These are phyloP conservation scores for Montipora sp. DNA, from an alignment of 64 coral and sea anemone species.

Conservation along the genomic window DNA sequence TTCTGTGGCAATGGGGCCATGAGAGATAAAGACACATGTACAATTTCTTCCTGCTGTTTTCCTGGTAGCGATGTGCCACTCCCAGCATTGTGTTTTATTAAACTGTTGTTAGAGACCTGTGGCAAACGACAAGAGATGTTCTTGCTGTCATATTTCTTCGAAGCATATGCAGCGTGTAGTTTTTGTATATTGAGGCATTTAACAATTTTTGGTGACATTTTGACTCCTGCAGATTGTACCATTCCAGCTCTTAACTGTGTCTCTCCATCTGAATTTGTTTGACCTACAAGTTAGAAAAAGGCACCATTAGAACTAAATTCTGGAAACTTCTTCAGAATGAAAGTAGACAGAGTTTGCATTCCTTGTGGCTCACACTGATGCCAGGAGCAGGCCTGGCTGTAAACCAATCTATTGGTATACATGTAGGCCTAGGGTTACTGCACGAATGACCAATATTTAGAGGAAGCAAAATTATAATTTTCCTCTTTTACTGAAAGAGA, in stretches of 20 bases:
- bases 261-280: conserved; percentile 23
- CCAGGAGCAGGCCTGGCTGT: no score
- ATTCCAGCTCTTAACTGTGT: neutral
- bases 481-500: no score
- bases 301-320: no score
- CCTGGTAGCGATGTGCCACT: neutral
- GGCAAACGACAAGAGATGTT: conserved; percentile 50
- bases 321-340: no score
- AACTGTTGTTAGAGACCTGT: conserved; percentile 45
- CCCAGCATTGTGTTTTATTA: neutral
- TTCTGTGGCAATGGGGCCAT: neutral
- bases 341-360: no score
- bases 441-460: no score
- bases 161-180: conserved; percentile 29
- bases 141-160: conserved; percentile 38
- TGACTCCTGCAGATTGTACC: neutral
- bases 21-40: neutral
- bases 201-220: conserved; percentile 5
- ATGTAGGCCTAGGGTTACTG: no score
- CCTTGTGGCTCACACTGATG: no score
- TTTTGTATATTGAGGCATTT: conserved; percentile 52
- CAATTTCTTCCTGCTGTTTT: conserved; percentile 17
- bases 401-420: no score
- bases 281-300: neutral
- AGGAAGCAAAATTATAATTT: no score